Percentiles rank a stretch among this genome's conserved stretches.
These are phyloP conservation scores for Allacma fusca DNA, from an alignment of 2,888 invertebrate genomes.

Conservation along the genomic window DNA sequence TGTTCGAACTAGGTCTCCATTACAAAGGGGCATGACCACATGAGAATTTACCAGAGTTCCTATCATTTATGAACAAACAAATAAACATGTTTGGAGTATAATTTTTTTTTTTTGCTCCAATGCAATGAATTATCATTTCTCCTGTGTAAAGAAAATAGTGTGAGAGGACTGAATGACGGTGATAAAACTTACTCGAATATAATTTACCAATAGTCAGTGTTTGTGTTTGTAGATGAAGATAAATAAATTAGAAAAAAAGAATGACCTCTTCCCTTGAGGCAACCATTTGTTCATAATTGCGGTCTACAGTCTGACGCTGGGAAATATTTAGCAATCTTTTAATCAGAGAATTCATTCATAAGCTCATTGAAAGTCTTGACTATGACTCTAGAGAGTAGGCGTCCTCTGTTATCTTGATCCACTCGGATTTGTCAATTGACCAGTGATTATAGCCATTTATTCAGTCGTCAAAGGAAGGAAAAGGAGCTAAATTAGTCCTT, in stretches of 20 bases:
- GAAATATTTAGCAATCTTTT: constrained; percentile 9
- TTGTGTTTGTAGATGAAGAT: neutral
- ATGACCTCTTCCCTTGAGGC: no score
- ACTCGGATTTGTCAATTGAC: constrained; percentile 14
- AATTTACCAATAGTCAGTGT: no score
- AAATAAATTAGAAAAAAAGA: neutral
- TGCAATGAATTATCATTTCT: no score
- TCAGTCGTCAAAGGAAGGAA: neutral
- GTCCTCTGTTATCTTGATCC: constrained; percentile 8
- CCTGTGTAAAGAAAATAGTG: neutral
- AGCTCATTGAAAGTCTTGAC: neutral
- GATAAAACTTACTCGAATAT: no score
- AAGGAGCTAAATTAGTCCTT: neutral
- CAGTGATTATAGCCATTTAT: constrained; percentile 24
- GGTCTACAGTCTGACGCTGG: neutral
- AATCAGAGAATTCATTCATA: constrained; percentile 4
- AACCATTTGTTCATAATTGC: no score
- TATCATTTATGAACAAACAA: no score
- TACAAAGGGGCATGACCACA: no score
- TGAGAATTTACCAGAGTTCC: no score
- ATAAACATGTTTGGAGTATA: no score
- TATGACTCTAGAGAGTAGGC: neutral
- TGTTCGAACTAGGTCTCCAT: no score
- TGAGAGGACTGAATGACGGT: no score
- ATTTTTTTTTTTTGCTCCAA: no score